phyloP scores from a whole-genome alignment of 2,113 vertebrate species.

The Sinocyclocheilus grahami region DNA sequence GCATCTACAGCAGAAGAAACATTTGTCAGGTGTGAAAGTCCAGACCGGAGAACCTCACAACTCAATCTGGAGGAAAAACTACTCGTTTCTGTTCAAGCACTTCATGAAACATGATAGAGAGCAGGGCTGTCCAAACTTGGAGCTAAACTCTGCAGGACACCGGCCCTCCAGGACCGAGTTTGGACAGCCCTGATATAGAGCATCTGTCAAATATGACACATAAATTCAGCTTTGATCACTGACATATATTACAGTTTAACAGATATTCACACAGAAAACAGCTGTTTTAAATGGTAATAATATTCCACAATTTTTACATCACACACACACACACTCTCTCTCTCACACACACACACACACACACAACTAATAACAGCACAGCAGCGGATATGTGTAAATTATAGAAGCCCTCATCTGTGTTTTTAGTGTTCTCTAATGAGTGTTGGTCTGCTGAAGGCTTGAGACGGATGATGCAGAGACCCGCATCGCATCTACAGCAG shows the following conservation, averaged over 20 bases:
- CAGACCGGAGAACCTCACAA: no score
- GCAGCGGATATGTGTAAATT: not conserved
- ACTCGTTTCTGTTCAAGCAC: not conserved
- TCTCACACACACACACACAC: no score
- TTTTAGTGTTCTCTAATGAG: slow-evolving; percentile 2
- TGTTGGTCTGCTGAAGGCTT: not conserved
- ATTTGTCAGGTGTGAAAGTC: not conserved
- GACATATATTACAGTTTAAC: no score
- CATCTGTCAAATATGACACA: not conserved
- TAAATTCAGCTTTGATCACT: no score
- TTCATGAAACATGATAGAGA: not conserved
- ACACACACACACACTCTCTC: not conserved
- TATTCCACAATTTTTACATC: not conserved
- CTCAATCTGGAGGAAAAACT: not conserved
- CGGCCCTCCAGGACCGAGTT: no score
- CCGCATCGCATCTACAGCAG: not conserved
- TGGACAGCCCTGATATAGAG: not conserved
- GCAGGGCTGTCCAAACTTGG: no score
- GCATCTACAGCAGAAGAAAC: not conserved
- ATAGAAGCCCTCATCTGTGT: not conserved
- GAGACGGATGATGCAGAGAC: not conserved
- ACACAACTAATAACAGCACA: not conserved
- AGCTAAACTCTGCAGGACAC: no score
- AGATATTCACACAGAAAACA: no score
- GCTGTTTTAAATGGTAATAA: no score